Evolutionary conservation across 1,140 invertebrate genomes (phyloP).

Genomic region (Pseudomyrmex sp.): DNA sequence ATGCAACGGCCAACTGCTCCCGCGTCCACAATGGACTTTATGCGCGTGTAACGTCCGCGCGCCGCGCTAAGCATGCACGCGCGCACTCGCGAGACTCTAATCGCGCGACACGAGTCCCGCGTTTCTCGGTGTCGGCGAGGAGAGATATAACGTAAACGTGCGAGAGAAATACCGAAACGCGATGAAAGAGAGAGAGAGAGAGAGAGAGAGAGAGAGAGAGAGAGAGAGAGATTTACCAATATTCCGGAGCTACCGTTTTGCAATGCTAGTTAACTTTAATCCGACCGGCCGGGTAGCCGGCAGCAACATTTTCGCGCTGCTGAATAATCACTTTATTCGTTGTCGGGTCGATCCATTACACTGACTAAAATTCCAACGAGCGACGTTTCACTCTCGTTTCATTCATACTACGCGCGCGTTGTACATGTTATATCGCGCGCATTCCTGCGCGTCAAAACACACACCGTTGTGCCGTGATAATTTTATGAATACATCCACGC

Average conservation of each 20-base stretch:
- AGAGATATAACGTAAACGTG: slow-evolving; percentile 10
- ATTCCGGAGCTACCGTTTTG: slow-evolving; percentile 59
- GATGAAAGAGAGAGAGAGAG: background rate
- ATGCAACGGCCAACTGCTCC: slow-evolving; percentile 71
- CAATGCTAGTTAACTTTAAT: slow-evolving; percentile 64
- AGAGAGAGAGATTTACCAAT: slow-evolving; percentile 18
- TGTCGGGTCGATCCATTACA: slow-evolving; percentile 37
- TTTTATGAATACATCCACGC: background rate
- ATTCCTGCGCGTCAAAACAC: background rate
- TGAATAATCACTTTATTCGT: slow-evolving; percentile 70
- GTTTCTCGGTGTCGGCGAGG: slow-evolving; percentile 21
- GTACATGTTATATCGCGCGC: background rate
- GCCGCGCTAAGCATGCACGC: slow-evolving; percentile 5
- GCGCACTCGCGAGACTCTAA: slow-evolving; percentile 36
- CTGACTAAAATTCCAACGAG: slow-evolving; percentile 30
- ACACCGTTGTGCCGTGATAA: background rate
- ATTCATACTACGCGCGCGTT: background rate
- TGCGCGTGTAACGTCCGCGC: slow-evolving; percentile 46
- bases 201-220: too few relatives aligned
- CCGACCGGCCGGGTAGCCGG: slow-evolving; percentile 9
- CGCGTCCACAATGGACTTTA: slow-evolving; percentile 74
- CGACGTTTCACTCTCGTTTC: slow-evolving; percentile 49
- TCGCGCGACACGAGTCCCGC: slow-evolving; percentile 53
- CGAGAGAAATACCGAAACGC: background rate
- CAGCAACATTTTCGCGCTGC: slow-evolving; percentile 29